phyloP scores from a whole-genome alignment of 2,888 invertebrate species.

The Diplazon laetatorius region DNA sequence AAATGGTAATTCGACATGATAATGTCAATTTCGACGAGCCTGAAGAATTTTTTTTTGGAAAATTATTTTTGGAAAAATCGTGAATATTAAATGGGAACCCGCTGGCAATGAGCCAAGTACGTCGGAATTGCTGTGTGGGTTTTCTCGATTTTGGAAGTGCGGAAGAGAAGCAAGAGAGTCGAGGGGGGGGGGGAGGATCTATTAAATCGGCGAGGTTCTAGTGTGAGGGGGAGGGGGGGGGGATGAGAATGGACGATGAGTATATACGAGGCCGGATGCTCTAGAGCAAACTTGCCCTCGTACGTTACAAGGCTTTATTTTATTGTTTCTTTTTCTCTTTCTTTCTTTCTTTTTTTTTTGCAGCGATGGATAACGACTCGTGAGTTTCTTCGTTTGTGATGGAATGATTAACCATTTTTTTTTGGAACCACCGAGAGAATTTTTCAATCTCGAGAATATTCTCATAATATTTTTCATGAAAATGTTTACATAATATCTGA shows the following conservation, averaged over 20 bases:
- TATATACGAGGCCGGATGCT: background rate
- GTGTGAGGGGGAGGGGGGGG: background rate
- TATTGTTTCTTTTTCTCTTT: background rate
- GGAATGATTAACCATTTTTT: too few species aligned
- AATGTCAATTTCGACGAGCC: too few species aligned
- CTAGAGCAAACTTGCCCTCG: background rate
- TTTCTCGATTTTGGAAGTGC: background rate
- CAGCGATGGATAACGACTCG: background rate
- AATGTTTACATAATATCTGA: too few species aligned
- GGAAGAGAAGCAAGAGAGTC: too few species aligned
- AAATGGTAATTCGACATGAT: too few species aligned
- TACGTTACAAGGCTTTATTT: background rate
- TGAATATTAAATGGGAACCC: slow-evolving; percentile 28
- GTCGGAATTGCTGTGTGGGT: background rate
- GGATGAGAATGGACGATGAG: slow-evolving; percentile 4
- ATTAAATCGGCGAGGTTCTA: slow-evolving; percentile 10
- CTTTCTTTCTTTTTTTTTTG: background rate
- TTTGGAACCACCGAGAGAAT: too few species aligned
- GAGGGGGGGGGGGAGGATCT: too few species aligned
- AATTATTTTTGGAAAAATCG: background rate
- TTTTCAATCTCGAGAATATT: too few species aligned
- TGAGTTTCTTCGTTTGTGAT: background rate
- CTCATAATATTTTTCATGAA: too few species aligned
- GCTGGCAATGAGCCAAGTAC: slow-evolving; percentile 28
- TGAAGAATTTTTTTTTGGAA: background rate